Base-by-base conservation (phyloP, 2,888 invertebrate species). In the Drosophila prolongata region DNA sequence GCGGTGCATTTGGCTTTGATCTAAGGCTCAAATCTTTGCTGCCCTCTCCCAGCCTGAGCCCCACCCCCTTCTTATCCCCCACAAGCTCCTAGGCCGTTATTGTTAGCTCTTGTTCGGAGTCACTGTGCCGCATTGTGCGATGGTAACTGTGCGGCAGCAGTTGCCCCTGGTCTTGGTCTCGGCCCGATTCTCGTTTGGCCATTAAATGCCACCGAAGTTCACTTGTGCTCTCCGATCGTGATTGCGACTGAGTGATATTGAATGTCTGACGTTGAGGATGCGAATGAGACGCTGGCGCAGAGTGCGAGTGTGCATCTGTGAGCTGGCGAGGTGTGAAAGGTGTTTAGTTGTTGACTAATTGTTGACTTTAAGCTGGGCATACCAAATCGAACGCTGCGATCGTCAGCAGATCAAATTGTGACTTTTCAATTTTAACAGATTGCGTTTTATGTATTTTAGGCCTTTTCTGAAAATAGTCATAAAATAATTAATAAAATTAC, bases 281-380 rank as follows among this genome's bases (percentile, higher is more conserved):
- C 66, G 66, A 66, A 66, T 70, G 70, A 49, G 70, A 50, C 62
- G 43, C 54, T 44, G 70, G n/a, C 46, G 46, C 46, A 30, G 35
- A 50, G 47, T 43, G 64, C 37, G 9, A 50, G 24, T 50, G 56
- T 53, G n/a, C 60, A 16, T 46, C 9, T 75, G 46, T 61, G 40
- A 42, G 56, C 30, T 52, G 55, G 61, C 53, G 57, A 83, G 81
- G 83, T 85, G 90, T 89, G 90, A 89, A 89, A 90, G 87, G 87
- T 80, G 90, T 86, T 90, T 89, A 89, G 85, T 90, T 74, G 71
- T 84, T 86, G 89, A 89, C 90, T 90, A 90, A 90, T 90, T 90
- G 90, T 80, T 79, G 79, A 80, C 81, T 89, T 87, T 79, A 76
- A 72, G 76, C 71, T 68, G 65, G 65, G 83, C 81, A 87, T 83